Base-by-base conservation (phyloP, 1,140 invertebrate genomes). In the Oncopeltus fasciatus region DNA sequence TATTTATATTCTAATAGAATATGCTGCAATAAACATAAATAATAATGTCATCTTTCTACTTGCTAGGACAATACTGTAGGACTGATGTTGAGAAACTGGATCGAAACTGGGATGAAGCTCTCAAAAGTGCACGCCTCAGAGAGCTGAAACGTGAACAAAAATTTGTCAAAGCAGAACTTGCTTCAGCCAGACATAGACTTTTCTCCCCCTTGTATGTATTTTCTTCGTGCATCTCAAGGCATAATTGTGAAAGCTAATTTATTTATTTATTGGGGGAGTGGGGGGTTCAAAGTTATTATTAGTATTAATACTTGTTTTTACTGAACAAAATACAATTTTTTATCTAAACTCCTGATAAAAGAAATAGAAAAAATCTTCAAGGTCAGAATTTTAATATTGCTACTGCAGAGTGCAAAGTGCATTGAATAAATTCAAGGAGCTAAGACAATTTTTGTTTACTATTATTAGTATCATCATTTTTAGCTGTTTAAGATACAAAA, bases 71-170 rank as follows among this genome's bases (percentile, higher is more conserved):
- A 20, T 81, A 80, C 70, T 77, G 77, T 72, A 72, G 70, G 67
- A 76, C 77, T 69, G 78, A 80, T 71, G 75, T 79, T 65, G 78
- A 77, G 70, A 75, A 75, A 64, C 68, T 81, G 70, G 77, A 78
- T 66, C 73, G 73, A 65, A 71, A 75, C 67, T 73, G 77, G 70
- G 74, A 70, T 65, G 75, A 78, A 57, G 72, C 72, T 61, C 60
- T 47, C 26, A 70, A 69, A 71, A 73, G 76, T 21, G 74, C 72
- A 70, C 73, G 68, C 72, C 79, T 80, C 65, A 72, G 73, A 71
- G 76, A 73, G 67, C 74, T 80, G 62, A 72, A 76, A 63, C 70
- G 72, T 66, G 75, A 74, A 68, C 79, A 80, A 70, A 75, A 74
- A 65, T 74, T 75, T 68, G 75, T 79, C 69, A 80, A 77, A 63